These are phyloP conservation scores for Zaprionus africanus DNA, from an alignment of 1,140 invertebrate species.

Conservation along the genomic window DNA sequence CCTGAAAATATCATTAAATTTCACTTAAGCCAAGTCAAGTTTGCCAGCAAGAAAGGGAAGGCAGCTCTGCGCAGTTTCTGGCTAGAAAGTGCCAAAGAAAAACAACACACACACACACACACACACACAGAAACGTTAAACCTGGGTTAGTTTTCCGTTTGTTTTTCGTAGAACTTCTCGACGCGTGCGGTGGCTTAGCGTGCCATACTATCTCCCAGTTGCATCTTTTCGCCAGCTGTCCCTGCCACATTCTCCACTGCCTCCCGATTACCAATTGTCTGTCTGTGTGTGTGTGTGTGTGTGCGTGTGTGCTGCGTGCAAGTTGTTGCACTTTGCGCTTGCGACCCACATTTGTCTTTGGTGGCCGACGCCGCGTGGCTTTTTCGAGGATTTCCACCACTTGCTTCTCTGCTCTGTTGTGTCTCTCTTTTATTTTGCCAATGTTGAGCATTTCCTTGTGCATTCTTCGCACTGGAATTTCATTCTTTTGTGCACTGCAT, in stretches of 20 bases:
- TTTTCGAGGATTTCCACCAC: slow-evolving; percentile 51
- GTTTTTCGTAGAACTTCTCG: slow-evolving; percentile 52
- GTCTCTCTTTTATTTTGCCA: slow-evolving; percentile 17
- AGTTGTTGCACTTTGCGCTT: slow-evolving; percentile 78
- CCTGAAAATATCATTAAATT: slow-evolving; percentile 74
- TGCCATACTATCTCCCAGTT: slow-evolving; percentile 39
- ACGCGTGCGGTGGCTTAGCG: slow-evolving; percentile 40
- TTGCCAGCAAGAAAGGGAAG: slow-evolving; percentile 12
- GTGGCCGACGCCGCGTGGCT: slow-evolving; percentile 34
- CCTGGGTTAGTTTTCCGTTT: slow-evolving; percentile 61
- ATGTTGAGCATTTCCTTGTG: slow-evolving; percentile 64
- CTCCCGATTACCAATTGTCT: slow-evolving; percentile 17
- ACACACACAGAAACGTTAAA: slow-evolving; percentile 6
- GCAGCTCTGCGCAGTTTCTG: slow-evolving; percentile 17
- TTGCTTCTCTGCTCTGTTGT: slow-evolving; percentile 15
- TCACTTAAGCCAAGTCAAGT: slow-evolving; percentile 65
- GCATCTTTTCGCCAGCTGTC: slow-evolving; percentile 40
- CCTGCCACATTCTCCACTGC: background rate
- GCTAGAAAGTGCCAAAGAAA: slow-evolving; percentile 68
- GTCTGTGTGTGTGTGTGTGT: slow-evolving; percentile 1
- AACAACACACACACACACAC: slow-evolving; percentile 1
- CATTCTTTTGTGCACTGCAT: slow-evolving; percentile 65
- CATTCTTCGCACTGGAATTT: slow-evolving; percentile 60
- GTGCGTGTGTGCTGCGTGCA: slow-evolving; percentile 33
- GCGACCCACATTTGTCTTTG: slow-evolving; percentile 79